Base-by-base conservation (phyloP, 1,140 invertebrate species). In the Apolygus lucorum region DNA sequence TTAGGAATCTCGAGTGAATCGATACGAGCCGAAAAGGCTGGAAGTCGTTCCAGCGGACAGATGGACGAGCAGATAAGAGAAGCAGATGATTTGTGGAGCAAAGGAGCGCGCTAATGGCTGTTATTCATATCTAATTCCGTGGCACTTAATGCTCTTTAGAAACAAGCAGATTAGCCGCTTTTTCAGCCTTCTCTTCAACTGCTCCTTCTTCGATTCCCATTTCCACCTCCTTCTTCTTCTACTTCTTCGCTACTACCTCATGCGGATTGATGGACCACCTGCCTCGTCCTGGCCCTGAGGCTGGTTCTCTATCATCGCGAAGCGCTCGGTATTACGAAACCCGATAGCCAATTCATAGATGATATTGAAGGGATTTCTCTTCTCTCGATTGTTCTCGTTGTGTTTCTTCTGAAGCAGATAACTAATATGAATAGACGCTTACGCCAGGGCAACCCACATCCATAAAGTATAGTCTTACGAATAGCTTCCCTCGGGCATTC, bases 81-180 rank as follows among this genome's bases (percentile, higher is more conserved):
- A 59, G 54, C 11, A 59, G 54, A 59, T 59, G 54, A 59, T 59
- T 59, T 59, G 54, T 59, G 54, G 54, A 59, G 54, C 54, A 59
- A 11, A 59, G 54, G 54, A 21, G 54, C 54, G 54, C 54, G 54
- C 54, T 59, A 59, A 59, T 59, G 54, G 54, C 54, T 59, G 54
- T 59, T 59, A 59, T 59, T 59, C 54, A 59, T 59, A 59, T 59
- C 54, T 59, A 59, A 59, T 59, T 59, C 54, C 22, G 54, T 11
- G 54, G 54, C 54, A 17, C 54, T 59, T 59, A 59, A 59, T 59
- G 54, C 54, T 59, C 54, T 24, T 59, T 59, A 59, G 54, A 59
- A 59, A 59, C 54, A 59, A 59, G 54, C 54, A 59, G 54, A 59
- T 59, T 59, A 59, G 54, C 54, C 54, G 22, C 54, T 59, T 59